Base-by-base conservation (phyloP, 2,888 invertebrate genomes). In the Hyposoter didymator region DNA sequence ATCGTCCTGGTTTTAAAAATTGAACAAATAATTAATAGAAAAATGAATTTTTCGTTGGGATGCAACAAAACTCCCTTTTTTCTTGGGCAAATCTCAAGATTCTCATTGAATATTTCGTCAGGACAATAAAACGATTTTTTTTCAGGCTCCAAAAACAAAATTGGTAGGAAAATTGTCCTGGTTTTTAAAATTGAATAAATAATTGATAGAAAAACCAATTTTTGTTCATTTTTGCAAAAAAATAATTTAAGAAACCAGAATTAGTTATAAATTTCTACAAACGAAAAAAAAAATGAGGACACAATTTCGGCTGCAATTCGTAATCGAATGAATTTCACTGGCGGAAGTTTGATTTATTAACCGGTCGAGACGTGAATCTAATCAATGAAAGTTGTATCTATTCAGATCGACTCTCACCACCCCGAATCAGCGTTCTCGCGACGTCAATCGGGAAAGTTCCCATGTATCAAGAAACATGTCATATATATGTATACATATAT, bases 391-490 rank as follows among this genome's bases (percentile, higher is more conserved):
- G 22, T 43, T 67, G 67, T 22, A 43, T 43, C 12, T 7, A 66
- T 66, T 43, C 22, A 43, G 39, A 43, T 19, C 32, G 10, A 67
- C 66, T 78, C 8, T 47, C 52, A 22, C 39, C 3, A 22, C 19
- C n/a, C 39, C 47, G 52, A 66, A 32, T 10, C 10, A 32, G 28
- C 12, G 73, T 67, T 73, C 22, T 78, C 45, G 59, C 45, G 59
- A 12, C 45, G 49, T 39, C 59, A 35, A 49, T 59, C 69, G 49
- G 73, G 62, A 69, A 78, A 62, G 32, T 55, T 67, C 19, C 69
- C 47, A 49, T 62, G 62, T 45, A 49, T 84, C 75, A 32, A 79
- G 75, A 70, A 79, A 81, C 49, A 86, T 83, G 67, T 69, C 19
- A 72, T 80, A 62, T 52, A 69, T 4, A 35, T 28, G 28, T 35